Percentiles rank a stretch among this genome's conserved stretches.
These are phyloP conservation scores for Eupithecia pulchellata DNA, from an alignment of 2,888 invertebrate genomes.

Conservation along the genomic window DNA sequence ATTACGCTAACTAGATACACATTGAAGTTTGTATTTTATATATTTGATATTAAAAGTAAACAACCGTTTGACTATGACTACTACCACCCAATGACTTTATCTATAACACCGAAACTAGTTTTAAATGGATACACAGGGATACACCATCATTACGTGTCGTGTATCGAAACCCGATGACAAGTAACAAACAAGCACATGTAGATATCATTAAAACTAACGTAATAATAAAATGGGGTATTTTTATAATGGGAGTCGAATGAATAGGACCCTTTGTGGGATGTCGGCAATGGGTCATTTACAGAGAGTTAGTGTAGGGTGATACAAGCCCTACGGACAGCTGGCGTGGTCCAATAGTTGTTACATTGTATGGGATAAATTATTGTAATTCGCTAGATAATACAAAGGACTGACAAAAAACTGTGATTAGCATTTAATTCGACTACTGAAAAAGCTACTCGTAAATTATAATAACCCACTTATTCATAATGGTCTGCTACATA, in stretches of 20 bases:
- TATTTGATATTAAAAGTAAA: too few relatives aligned
- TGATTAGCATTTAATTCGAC: slow-evolving; percentile 49
- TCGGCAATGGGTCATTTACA: slow-evolving; percentile 72
- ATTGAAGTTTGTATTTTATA: too few relatives aligned
- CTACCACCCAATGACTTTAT: neutral
- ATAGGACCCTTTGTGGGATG: slow-evolving; percentile 64
- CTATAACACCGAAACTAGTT: neutral
- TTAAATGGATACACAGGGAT: neutral
- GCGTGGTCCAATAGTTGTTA: slow-evolving; percentile 65
- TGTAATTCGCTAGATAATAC: slow-evolving; percentile 70
- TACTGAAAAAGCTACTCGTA: neutral
- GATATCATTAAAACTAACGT: slow-evolving; percentile 81
- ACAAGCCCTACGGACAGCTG: slow-evolving; percentile 56
- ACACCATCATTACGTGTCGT: neutral
- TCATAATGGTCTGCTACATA: too few relatives aligned
- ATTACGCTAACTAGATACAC: too few relatives aligned
- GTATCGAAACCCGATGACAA: slow-evolving; percentile 42
- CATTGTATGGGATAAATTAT: slow-evolving; percentile 75
- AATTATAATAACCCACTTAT: too few relatives aligned
- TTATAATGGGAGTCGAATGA: slow-evolving; percentile 79
- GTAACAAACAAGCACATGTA: slow-evolving; percentile 54
- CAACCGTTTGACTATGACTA: too few relatives aligned
- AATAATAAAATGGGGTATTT: slow-evolving; percentile 73
- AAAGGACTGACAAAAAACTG: slow-evolving; percentile 57
- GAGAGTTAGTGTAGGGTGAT: slow-evolving; percentile 56